Evolutionary conservation across 2,888 invertebrate species (phyloP).

Genomic region (Phengaris arion): DNA sequence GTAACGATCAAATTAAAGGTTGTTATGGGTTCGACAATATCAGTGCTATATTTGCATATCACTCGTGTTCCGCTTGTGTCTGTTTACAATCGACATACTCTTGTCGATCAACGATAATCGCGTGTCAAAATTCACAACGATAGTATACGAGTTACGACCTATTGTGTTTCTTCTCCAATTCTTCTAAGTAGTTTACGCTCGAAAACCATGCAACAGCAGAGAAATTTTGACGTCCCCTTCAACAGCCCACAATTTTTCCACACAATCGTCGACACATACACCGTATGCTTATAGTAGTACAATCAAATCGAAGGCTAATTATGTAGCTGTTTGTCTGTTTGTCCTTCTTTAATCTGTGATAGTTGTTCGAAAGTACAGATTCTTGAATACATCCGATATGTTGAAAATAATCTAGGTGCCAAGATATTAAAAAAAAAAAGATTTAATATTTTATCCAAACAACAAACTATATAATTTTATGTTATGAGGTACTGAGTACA

Average conservation of each 20-base stretch:
- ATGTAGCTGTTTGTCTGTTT: too few species aligned
- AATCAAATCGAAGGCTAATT: too few species aligned
- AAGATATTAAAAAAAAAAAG: background rate
- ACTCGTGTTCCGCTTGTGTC: slow-evolving; percentile 46
- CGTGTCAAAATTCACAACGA: background rate
- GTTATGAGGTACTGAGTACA: background rate
- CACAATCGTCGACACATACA: too few species aligned
- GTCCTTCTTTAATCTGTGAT: too few species aligned
- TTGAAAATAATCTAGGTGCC: background rate
- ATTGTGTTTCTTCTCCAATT: background rate
- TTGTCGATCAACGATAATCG: slow-evolving; percentile 8
- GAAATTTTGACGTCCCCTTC: too few species aligned
- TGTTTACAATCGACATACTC: slow-evolving; percentile 25
- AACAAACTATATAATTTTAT: background rate
- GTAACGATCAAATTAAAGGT: slow-evolving; percentile 60
- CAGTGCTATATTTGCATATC: slow-evolving; percentile 63
- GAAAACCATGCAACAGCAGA: background rate
- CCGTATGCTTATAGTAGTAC: too few species aligned
- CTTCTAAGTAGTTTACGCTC: background rate
- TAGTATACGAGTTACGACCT: background rate
- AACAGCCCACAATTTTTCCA: too few species aligned
- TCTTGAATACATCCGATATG: too few species aligned
- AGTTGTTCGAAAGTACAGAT: too few species aligned
- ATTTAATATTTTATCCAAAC: background rate
- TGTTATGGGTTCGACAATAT: slow-evolving; percentile 54